phyloP scores from a whole-genome alignment of 2,888 invertebrate species.

The Bembecia ichneumoniformis region DNA sequence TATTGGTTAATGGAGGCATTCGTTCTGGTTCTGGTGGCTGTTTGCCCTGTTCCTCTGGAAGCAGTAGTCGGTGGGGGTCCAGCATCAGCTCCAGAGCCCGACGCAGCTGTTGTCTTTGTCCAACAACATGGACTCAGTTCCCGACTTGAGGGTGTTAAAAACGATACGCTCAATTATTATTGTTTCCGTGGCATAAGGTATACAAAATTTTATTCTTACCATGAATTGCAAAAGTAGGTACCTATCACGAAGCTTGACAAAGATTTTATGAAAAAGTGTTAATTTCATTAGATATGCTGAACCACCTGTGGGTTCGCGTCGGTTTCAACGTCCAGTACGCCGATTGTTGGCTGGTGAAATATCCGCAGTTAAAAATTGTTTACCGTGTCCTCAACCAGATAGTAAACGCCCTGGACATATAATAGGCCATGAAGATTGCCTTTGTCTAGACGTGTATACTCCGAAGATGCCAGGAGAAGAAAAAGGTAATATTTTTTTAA shows the following conservation, averaged over 20 bases:
- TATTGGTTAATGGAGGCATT: conserved; percentile 21
- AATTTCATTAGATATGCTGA: conserved; percentile 47
- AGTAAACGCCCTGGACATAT: conserved; percentile 31
- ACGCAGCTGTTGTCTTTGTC: conserved; percentile 80
- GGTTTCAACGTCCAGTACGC: conserved; percentile 57
- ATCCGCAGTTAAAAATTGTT: conserved; percentile 37
- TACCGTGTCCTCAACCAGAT: conserved; percentile 51
- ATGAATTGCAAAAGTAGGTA: too few species aligned
- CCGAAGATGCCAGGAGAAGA: conserved; percentile 79
- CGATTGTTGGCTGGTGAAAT: conserved; percentile 51
- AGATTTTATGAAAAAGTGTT: neutral
- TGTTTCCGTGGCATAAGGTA: conserved; percentile 81
- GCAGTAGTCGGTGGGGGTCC: conserved; percentile 78
- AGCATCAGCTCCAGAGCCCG: conserved; percentile 77
- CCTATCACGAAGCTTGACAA: neutral
- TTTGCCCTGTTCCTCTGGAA: conserved; percentile 21
- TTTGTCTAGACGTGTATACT: conserved; percentile 82
- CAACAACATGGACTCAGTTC: conserved; percentile 75
- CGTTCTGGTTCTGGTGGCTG: conserved; percentile 15
- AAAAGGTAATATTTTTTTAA: conserved; percentile 33
- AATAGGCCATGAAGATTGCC: conserved; percentile 76
- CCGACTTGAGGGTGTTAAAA: conserved; percentile 75
- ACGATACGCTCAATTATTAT: conserved; percentile 74
- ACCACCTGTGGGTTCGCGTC: conserved; percentile 53
- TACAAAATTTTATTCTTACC: neutral